These are phyloP conservation scores for Argya squamiceps DNA, from an alignment of 2,797 vertebrate genomes.

Conservation along the genomic window DNA sequence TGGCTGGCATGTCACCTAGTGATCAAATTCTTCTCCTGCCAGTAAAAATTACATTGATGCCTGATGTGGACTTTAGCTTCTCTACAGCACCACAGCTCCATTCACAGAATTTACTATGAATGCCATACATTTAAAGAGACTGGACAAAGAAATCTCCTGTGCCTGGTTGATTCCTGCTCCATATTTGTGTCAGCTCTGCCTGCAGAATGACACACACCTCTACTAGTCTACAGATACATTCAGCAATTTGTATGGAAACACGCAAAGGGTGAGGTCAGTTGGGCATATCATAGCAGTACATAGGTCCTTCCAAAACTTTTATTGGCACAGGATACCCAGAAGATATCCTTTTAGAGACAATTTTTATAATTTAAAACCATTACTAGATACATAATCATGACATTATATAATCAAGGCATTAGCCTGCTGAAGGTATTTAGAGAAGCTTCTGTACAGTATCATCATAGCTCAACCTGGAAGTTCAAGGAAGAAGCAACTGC, in stretches of 20 bases:
- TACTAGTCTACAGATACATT: background rate
- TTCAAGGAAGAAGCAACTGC: background rate
- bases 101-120: background rate
- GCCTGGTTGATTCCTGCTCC: background rate
- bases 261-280: background rate
- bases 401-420: background rate
- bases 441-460: background rate
- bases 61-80: background rate
- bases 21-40: slow-evolving; percentile 58
- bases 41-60: slow-evolving; percentile 46
- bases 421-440: background rate
- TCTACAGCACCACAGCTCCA: background rate
- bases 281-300: background rate
- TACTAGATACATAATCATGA: background rate
- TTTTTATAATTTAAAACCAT: background rate
- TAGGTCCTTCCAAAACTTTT: background rate
- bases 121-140: background rate
- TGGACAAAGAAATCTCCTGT: background rate
- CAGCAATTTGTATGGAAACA: background rate
- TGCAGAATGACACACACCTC: background rate
- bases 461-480: background rate
- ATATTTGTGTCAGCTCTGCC: background rate
- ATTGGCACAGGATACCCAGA: background rate
- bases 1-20: slow-evolving; percentile 16
- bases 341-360: background rate